Conservation (phyloP, 1,140 invertebrate species). For the Daktulosphaira vitifoliae region DNA sequence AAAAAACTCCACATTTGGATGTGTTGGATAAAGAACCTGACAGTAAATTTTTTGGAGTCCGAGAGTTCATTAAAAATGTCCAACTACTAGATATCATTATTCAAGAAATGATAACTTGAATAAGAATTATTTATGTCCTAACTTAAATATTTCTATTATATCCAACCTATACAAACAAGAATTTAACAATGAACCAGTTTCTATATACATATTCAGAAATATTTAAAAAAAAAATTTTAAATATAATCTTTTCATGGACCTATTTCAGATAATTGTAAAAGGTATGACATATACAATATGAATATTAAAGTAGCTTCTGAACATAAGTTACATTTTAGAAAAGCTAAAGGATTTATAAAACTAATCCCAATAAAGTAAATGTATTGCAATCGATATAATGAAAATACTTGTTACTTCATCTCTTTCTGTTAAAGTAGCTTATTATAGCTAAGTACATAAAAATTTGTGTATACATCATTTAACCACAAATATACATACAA, state of each 20-base stretch:
- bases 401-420: background rate
- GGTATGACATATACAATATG: background rate
- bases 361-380: background rate
- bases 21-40: too few species aligned
- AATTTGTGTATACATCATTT: slow-evolving; percentile 35
- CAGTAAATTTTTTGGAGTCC: too few species aligned
- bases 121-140: slow-evolving; percentile 7
- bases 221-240: slow-evolving; percentile 6
- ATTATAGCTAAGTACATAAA: slow-evolving; percentile 37
- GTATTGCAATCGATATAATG: slow-evolving; percentile 12
- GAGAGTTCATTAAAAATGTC: slow-evolving; percentile 11
- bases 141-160: slow-evolving; percentile 13
- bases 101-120: slow-evolving; percentile 7
- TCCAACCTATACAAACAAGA: slow-evolving; percentile 13
- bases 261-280: slow-evolving; percentile 4
- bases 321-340: slow-evolving; percentile 11
- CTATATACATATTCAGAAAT: slow-evolving; percentile 4
- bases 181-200: slow-evolving; percentile 10
- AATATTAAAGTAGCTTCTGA: slow-evolving; percentile 14
- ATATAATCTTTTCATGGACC: slow-evolving; percentile 4
- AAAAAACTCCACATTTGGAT: too few species aligned
- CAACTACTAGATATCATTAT: background rate
- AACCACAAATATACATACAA: slow-evolving; percentile 24
- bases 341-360: background rate
- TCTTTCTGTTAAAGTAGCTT: slow-evolving; percentile 19